Percentiles rank a stretch among this genome's conserved stretches.
Conservation (phyloP, 1,140 invertebrate genomes). For the Vollenhovia emeryi region DNA sequence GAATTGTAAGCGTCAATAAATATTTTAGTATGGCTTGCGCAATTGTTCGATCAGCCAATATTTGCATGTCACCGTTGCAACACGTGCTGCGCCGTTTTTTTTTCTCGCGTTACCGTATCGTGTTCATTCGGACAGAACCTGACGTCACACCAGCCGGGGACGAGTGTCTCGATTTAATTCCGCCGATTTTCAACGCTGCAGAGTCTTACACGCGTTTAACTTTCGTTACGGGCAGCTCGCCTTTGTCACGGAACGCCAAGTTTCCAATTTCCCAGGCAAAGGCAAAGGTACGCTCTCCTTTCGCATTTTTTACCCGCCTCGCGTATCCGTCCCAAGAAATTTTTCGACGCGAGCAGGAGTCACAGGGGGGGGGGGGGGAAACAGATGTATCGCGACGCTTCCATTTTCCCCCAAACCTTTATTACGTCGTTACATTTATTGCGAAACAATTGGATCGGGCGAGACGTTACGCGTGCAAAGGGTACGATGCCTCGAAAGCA, state of each 20-base stretch:
- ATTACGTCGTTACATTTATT: background rate
- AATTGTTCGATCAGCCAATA: constrained; percentile 60
- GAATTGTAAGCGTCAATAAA: constrained; percentile 61
- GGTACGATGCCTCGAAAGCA: no score
- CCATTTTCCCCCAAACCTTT: background rate
- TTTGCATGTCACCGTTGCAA: constrained; percentile 58
- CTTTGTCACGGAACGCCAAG: constrained; percentile 45
- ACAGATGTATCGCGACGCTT: background rate
- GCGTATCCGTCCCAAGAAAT: constrained; percentile 4
- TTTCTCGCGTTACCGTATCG: constrained; percentile 45
- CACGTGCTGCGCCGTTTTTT: constrained; percentile 42
- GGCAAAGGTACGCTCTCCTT: background rate
- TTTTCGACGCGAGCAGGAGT: background rate
- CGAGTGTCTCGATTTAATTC: constrained; percentile 55
- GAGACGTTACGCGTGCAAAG: background rate
- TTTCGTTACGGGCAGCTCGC: constrained; percentile 44
- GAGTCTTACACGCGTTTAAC: constrained; percentile 51
- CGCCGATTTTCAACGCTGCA: constrained; percentile 25
- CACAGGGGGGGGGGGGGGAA: no score
- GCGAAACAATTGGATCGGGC: background rate
- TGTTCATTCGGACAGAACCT: constrained; percentile 39
- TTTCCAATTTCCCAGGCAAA: constrained; percentile 48
- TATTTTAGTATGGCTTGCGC: constrained; percentile 60
- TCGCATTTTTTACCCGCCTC: background rate
- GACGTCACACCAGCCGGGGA: constrained; percentile 27